A percentile compares a stretch with the other conserved stretches of the same genome.
phyloP scores from a whole-genome alignment of 2,113 vertebrate genomes.

The Gymnocephalus cernua region DNA sequence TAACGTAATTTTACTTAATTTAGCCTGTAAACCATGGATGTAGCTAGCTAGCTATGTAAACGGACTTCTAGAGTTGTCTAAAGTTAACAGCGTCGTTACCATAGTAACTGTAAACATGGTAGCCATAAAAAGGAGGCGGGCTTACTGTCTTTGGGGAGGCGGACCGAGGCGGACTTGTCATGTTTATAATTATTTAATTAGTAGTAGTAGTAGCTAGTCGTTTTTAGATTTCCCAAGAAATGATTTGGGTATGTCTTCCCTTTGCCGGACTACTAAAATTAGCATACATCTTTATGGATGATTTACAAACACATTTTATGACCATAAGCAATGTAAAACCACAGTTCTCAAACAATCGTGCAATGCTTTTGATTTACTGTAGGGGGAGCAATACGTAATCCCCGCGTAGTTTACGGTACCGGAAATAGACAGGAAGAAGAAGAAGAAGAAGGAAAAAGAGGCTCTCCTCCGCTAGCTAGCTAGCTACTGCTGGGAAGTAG shows the following conservation, averaged over 20 bases:
- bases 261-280: not conserved
- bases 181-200: not conserved
- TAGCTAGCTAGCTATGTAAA: no score
- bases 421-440: conserved; percentile 1
- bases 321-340: no score
- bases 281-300: not conserved
- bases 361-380: not conserved
- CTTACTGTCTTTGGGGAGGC: no score
- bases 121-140: not conserved
- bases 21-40: no score
- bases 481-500: conserved; percentile 75
- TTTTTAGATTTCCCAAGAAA: no score
- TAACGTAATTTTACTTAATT: not conserved
- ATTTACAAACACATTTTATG: not conserved
- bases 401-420: not conserved
- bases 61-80: not conserved
- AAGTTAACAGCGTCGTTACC: conserved; percentile 45
- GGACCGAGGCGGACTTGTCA: conserved; percentile 17
- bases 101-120: conserved; percentile 59
- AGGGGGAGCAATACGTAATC: conserved; percentile 31
- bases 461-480: conserved; percentile 45
- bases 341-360: not conserved
- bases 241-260: not conserved
- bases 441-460: conserved; percentile 40
- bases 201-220: no score